Evolutionary conservation across 2,797 vertebrate genomes (phyloP).

Genomic region (Coilia nasus): DNA sequence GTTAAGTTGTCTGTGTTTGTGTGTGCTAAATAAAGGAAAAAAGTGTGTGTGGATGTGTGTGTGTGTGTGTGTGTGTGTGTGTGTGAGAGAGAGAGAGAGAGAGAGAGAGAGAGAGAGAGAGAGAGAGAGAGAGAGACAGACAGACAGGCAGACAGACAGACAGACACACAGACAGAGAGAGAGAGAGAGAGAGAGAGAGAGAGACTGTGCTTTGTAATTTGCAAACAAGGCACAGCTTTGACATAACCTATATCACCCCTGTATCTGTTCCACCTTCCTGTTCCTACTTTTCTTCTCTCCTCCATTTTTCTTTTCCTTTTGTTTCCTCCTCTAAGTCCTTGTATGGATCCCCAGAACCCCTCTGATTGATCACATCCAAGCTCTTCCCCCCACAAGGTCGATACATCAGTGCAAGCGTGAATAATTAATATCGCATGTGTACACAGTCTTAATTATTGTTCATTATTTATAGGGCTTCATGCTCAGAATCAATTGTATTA

Average conservation of each 20-base stretch:
- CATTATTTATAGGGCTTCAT: constrained; percentile 69
- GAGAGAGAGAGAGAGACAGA: not conserved
- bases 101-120: not conserved
- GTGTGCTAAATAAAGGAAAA: not conserved
- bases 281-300: not conserved
- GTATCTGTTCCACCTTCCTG: constrained; percentile 45
- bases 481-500: constrained; percentile 57
- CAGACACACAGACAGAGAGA: not conserved
- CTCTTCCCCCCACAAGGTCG: constrained; percentile 63
- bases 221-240: not conserved
- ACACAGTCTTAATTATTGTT: constrained; percentile 74
- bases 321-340: not conserved
- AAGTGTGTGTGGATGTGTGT: not conserved
- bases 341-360: constrained; percentile 37
- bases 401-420: constrained; percentile 69
- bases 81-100: not conserved
- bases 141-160: no score
- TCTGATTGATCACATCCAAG: constrained; percentile 69
- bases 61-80: not conserved
- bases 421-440: constrained; percentile 74
- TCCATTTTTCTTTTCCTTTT: not conserved
- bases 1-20: not conserved
- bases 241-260: constrained; percentile 52
- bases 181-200: not conserved
- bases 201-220: not conserved